Conservation (phyloP, 2,113 vertebrate species). For the Diadophis punctatus region DNA sequence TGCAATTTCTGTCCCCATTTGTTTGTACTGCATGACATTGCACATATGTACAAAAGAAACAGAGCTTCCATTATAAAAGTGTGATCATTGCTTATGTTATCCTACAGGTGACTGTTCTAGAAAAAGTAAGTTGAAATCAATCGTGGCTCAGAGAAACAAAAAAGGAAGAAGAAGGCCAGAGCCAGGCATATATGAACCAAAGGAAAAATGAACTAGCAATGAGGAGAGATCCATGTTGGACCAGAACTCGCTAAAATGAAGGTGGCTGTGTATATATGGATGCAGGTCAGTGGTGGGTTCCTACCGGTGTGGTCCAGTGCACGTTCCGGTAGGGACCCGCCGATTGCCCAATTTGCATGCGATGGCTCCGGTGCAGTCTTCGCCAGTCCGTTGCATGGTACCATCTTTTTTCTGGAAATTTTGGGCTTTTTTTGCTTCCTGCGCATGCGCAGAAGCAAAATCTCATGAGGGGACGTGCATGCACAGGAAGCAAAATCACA, state of each 20-base stretch:
- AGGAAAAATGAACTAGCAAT: neutral
- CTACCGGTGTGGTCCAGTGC: too few species aligned
- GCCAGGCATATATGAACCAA: neutral
- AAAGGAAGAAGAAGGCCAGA: neutral
- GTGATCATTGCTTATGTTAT: neutral
- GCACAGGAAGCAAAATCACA: too few species aligned
- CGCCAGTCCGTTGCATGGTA: too few species aligned
- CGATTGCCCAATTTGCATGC: too few species aligned
- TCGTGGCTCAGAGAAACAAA: neutral
- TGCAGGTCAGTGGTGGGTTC: too few species aligned
- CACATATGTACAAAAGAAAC: neutral
- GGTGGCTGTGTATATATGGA: neutral
- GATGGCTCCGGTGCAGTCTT: too few species aligned
- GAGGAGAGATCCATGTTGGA: neutral
- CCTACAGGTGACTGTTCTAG: neutral
- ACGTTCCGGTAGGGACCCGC: too few species aligned
- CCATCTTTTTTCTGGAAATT: too few species aligned
- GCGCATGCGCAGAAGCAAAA: too few species aligned
- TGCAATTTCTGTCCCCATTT: neutral
- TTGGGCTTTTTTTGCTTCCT: too few species aligned
- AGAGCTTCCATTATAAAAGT: neutral
- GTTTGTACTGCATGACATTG: neutral
- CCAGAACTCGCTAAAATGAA: neutral
- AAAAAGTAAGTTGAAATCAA: neutral
- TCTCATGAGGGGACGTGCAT: too few species aligned